phyloP scores from a whole-genome alignment of 2,888 invertebrate genomes.

The Hemaris fuciformis region DNA sequence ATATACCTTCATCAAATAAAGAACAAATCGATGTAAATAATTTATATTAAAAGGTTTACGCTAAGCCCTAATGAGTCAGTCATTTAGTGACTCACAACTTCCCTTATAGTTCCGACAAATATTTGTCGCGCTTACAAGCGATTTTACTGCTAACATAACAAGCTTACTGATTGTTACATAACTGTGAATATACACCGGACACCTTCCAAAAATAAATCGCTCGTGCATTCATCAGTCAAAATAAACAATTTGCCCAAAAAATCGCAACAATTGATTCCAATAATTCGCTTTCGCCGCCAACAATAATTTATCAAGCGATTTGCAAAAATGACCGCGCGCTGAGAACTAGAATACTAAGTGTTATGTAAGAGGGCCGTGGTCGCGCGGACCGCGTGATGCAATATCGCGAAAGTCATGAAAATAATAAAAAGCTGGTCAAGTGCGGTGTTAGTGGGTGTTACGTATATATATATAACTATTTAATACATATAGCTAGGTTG shows the following conservation, averaged over 20 bases:
- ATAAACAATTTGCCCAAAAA: neutral
- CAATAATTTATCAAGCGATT: neutral
- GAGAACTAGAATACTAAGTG: neutral
- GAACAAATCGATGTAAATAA: no score
- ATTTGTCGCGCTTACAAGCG: no score
- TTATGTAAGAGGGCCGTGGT: neutral
- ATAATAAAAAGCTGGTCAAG: slow-evolving; percentile 1
- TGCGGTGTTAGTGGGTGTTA: neutral
- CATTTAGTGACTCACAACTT: no score
- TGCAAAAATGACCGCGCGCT: neutral
- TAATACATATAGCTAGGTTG: no score
- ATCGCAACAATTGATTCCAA: neutral
- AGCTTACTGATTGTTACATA: no score
- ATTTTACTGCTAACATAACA: no score
- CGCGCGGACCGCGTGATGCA: neutral
- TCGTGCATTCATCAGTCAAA: neutral
- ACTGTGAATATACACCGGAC: no score
- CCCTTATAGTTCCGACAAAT: no score
- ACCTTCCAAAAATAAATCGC: neutral
- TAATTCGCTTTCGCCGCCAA: neutral
- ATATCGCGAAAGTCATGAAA: neutral
- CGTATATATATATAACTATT: neutral
- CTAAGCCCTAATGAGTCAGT: no score
- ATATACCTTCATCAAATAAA: no score
- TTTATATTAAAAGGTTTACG: no score